A percentile compares a stretch with the other conserved stretches of the same genome.
These are phyloP conservation scores for Sylvilagus floridanus DNA, from an alignment of 2,797 vertebrate species.

Conservation along the genomic window DNA sequence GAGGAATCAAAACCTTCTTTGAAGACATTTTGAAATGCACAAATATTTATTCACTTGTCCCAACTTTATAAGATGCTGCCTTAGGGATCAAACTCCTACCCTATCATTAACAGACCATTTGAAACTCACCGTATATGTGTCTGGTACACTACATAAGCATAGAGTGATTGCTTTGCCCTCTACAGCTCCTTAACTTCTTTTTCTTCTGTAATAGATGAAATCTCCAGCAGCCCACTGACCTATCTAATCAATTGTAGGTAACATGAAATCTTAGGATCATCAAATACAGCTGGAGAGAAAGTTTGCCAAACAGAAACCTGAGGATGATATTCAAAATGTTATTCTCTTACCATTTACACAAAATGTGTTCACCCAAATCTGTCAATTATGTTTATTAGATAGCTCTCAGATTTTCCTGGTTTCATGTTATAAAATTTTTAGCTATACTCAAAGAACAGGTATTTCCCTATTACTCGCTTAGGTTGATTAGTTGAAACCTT, in stretches of 20 bases:
- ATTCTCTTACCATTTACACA: neutral
- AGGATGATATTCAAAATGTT: neutral
- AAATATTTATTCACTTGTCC: neutral
- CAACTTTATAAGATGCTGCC: neutral
- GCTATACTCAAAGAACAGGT: neutral
- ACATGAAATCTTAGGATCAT: neutral
- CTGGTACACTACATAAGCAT: neutral
- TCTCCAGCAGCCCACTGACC: neutral
- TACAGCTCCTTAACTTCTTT: neutral
- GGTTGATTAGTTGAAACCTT: neutral
- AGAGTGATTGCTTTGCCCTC: neutral
- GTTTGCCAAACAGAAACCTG: neutral
- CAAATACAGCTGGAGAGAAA: neutral
- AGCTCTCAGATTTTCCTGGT: neutral
- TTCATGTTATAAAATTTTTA: neutral
- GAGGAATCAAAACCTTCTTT: neutral
- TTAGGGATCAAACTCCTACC: neutral
- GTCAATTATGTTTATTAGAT: neutral
- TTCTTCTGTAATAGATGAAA: neutral
- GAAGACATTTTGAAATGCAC: neutral
- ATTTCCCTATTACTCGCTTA: neutral
- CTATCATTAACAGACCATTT: neutral
- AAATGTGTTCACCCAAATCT: neutral
- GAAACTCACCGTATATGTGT: neutral
- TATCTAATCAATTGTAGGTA: neutral